Evolutionary conservation across 2,797 vertebrate species (phyloP).

Genomic region (Sternotherus odoratus): DNA sequence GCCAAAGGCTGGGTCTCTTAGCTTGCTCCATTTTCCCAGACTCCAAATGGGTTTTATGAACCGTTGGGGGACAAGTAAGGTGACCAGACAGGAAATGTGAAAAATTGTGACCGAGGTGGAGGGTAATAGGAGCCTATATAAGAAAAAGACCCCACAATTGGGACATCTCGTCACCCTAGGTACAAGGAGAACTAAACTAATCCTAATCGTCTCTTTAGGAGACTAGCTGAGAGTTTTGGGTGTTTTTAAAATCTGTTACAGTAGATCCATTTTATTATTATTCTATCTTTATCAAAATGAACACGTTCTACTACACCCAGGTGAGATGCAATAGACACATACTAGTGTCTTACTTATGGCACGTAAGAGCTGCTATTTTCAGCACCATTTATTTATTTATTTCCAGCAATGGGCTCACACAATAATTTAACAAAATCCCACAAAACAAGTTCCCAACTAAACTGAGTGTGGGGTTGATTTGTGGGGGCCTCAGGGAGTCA

Average conservation of each 20-base stretch:
- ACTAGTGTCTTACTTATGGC: not conserved
- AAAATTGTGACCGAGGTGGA: too few species aligned
- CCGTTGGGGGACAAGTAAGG: not conserved
- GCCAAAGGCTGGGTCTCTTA: not conserved
- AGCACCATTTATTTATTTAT: not conserved
- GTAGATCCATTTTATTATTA: too few species aligned
- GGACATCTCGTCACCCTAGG: too few species aligned
- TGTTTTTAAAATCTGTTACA: too few species aligned
- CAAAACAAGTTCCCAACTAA: not conserved
- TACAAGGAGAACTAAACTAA: fast-evolving
- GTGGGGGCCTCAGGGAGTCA: fast-evolving
- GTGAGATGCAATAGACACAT: not conserved
- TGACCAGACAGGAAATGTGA: too few species aligned
- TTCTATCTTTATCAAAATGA: fast-evolving
- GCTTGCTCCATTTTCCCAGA: not conserved
- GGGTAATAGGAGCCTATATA: too few species aligned
- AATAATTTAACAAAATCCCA: too few species aligned
- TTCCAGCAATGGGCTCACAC: not conserved
- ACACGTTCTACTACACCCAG: not conserved
- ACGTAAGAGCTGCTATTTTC: not conserved
- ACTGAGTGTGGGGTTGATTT: not conserved
- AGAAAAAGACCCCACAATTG: too few species aligned
- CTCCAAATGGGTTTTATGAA: not conserved
- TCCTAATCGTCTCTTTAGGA: not conserved
- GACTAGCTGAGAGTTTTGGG: too few species aligned